Evolutionary conservation across 2,113 vertebrate genomes (phyloP), one percentile per base, ranked within the genome.

Genomic region (Rhea americana): DNA sequence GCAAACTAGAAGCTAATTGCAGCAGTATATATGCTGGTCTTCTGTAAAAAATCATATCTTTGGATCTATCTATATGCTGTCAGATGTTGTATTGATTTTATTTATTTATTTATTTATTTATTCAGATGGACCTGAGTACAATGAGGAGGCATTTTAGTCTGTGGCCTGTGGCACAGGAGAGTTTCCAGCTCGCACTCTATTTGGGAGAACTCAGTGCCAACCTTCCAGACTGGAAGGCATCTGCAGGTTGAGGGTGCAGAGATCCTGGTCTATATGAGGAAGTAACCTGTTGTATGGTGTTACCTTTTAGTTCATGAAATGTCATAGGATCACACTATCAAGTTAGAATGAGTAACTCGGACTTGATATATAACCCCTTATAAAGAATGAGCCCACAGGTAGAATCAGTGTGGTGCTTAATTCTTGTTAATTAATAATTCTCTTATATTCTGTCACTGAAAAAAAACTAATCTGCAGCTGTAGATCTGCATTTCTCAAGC

Each of bases 11-110:
- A 90, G 88, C 91, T 88, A 81, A 90, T 86, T 85, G 59, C 89
- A 90, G 92, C 73, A 71, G 55, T 66, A 74, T n/a, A 71, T 77
- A 78, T 90, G 89, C 80, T 86, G 91, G 92, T 86, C 48, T 73
- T 89, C 79, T 5, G 80, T 7, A 51, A 62, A 16, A 61, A 35
- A 41, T 58, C 47, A 3, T 32, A 43, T 55, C 83, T 90, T 78
- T 18, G 89, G 51, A 65, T 86, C 73, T 7, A 2, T 32, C 87
- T 87, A 9, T 78, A 20, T 72, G 86, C 70, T 92, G 78, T n/a
- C 91, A 20, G 35, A 62, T 62, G 18, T 45, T 47, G 43, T 20
- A n/a, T 13, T 47, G 8, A 13, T 32, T 30, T 47, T 32, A 17
- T 47, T 17, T 47, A 17, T 22, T 41, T 21, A 5, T 48, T 20